These are phyloP conservation scores for Cephus sareptanus DNA, from an alignment of 2,888 invertebrate species.

Conservation along the genomic window DNA sequence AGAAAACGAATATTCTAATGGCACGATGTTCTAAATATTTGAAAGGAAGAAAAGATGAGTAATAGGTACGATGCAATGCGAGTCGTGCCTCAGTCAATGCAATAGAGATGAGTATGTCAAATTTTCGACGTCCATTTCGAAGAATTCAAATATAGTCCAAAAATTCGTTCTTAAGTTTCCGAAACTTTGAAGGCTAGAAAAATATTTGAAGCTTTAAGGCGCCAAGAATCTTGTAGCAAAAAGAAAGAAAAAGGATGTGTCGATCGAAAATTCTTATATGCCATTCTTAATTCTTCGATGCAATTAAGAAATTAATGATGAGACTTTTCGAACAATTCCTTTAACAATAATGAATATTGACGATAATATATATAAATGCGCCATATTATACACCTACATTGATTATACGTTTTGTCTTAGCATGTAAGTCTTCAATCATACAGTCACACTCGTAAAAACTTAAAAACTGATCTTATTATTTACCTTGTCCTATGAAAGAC, in stretches of 20 bases:
- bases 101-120: not conserved
- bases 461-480: not conserved
- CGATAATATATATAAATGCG: not conserved
- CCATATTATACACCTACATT: not conserved
- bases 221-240: not conserved
- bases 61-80: not conserved
- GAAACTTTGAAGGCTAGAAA: not conserved
- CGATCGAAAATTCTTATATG: not conserved
- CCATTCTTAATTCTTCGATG: too few species aligned
- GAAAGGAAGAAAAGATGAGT: not conserved
- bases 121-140: not conserved
- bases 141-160: not conserved
- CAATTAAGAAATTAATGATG: not conserved
- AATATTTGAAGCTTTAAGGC: not conserved
- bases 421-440: conserved; percentile 2
- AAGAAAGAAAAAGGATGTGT: not conserved
- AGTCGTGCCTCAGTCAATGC: not conserved
- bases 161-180: not conserved
- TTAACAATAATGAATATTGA: not conserved
- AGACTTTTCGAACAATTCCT: not conserved
- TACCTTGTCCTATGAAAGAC: not conserved
- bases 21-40: not conserved
- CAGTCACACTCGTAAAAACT: not conserved
- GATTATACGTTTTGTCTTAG: conserved; percentile 14
- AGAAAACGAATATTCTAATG: not conserved